A percentile compares a stretch with the other conserved stretches of the same genome.
Evolutionary conservation across 2,888 invertebrate genomes (phyloP).

Genomic region (Leistus spinibarbis): DNA sequence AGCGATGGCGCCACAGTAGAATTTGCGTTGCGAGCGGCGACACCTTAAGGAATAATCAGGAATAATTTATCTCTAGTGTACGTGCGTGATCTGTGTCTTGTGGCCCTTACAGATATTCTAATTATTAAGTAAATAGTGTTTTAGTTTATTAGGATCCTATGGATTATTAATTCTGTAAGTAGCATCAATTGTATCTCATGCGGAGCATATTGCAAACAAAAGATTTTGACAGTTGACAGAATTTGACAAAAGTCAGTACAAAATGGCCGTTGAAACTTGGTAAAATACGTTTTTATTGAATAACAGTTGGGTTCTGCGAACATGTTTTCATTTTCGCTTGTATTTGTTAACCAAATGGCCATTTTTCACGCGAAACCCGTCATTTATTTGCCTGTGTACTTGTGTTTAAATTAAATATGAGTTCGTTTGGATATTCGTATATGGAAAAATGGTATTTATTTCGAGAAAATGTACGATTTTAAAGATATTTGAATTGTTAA

Average conservation of each 20-base stretch:
- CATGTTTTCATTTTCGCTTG: not conserved
- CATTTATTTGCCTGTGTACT: too few species aligned
- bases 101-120: conserved; percentile 16
- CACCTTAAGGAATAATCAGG: conserved; percentile 25
- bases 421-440: too few species aligned
- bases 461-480: not conserved
- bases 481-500: not conserved
- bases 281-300: conserved; percentile 36
- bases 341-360: not conserved
- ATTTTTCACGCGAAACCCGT: too few species aligned
- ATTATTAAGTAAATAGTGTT: conserved; percentile 25
- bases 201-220: conserved; percentile 7
- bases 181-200: conserved; percentile 1
- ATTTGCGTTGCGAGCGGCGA: conserved; percentile 18
- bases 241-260: conserved; percentile 36
- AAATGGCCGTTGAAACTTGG: conserved; percentile 35
- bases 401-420: too few species aligned
- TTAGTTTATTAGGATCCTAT: conserved; percentile 18
- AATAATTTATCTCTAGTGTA: conserved; percentile 41
- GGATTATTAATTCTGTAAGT: conserved; percentile 37
- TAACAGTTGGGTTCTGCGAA: conserved; percentile 20
- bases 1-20: conserved; percentile 28
- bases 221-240: conserved; percentile 38
- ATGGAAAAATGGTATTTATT: too few species aligned
- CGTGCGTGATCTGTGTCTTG: conserved; percentile 38